Conservation (phyloP, 2,797 vertebrate genomes). For the Lacerta viridis region DNA sequence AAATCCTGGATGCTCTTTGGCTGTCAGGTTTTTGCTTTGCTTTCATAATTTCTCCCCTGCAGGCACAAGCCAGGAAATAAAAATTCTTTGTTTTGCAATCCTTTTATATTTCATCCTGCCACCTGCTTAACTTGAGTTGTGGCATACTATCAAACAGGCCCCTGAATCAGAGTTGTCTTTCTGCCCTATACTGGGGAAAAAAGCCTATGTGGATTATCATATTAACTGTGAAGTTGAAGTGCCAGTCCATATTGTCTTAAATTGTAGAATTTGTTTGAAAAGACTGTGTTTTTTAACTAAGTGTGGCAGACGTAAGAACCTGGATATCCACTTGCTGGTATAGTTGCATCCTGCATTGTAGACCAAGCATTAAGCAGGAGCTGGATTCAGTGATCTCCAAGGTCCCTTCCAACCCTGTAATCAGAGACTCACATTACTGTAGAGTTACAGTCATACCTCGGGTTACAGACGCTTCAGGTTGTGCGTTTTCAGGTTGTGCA, state of each 20-base stretch:
- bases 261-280: not conserved
- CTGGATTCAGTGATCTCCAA: not conserved
- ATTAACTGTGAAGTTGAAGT: slow-evolving; percentile 27
- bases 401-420: not conserved
- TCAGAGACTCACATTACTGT: no score
- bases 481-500: no score
- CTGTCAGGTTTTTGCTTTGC: slow-evolving; percentile 71
- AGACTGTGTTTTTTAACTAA: not conserved
- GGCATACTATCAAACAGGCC: slow-evolving; percentile 67
- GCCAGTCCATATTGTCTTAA: slow-evolving; percentile 40
- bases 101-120: slow-evolving; percentile 75
- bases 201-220: not conserved
- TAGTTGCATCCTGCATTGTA: not conserved
- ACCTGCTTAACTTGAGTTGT: slow-evolving; percentile 76
- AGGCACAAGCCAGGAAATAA: slow-evolving; percentile 76
- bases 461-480: no score
- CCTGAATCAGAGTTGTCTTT: slow-evolving; percentile 41
- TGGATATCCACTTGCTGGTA: not conserved
- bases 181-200: slow-evolving; percentile 23
- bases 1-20: slow-evolving; percentile 70
- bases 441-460: no score
- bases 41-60: slow-evolving; percentile 78
- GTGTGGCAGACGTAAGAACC: not conserved
- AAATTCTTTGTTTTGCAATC: slow-evolving; percentile 75
- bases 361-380: not conserved